Base-by-base conservation (phyloP, 2,113 vertebrate genomes). In the Ciconia maguari region DNA sequence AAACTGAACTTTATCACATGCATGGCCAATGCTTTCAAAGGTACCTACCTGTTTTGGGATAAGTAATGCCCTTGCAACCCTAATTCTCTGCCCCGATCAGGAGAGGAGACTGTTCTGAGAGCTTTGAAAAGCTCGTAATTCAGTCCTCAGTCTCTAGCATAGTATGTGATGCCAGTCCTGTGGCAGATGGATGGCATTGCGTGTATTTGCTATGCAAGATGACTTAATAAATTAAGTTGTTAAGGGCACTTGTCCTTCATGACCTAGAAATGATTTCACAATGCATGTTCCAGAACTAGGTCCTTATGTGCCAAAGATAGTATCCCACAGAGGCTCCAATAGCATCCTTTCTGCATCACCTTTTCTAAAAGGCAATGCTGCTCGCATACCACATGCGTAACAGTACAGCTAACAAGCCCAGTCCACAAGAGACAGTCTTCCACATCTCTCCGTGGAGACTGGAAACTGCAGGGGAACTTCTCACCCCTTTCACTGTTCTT, bases 311-410 rank as follows among this genome's bases (percentile, higher is more conserved):
- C 22, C 55, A 44, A 69, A 49, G 38, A 13, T 3, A 60, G 68
- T 29, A 57, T 10, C 27, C 57, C 41, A 55, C 18, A 72, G 36
- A 57, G 41, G 25, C 19, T 72, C 48, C 71, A 70, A 29, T 0
- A 75, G 18, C 44, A 61, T 25, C 21, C 66, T 10, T 79, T 49
- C 65, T 51, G 30, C 44, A 74, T 17, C 30, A 42, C 22, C 65
- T 62, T 38, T 52, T 27, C 58, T 34, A n/a, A 44, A 29, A 64
- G 14, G 30, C 11, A 29, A 41, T 0, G 0, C 46, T 57, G 18
- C 51, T 52, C 34, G 10, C 22, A 34, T 5, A 11, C 8, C 41
- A 18, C 1, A 0, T 5, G 16, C 32, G 3, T 54, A 51, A 65
- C 55, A 38, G 42, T 5, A 54, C 17, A 79, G 66, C 26, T 21